Conservation (phyloP, 2,888 invertebrate species). For the Drosophila peninsularis region DNA sequence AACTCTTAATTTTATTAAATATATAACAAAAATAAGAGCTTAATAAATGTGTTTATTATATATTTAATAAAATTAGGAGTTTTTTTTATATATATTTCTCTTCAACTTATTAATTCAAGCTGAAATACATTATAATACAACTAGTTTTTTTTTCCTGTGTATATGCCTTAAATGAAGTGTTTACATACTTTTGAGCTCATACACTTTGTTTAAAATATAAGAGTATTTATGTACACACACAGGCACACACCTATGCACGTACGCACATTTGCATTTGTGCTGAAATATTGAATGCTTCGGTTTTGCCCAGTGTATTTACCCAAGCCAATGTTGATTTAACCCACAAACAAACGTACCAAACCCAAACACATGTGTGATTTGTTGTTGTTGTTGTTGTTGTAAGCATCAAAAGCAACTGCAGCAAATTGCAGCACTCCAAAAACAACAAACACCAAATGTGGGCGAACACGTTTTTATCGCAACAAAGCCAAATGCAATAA, state of each 20-base stretch:
- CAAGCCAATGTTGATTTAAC: conserved; percentile 67
- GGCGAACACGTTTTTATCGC: conserved; percentile 82
- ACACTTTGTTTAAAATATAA: neutral
- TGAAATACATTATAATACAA: neutral
- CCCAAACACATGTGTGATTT: conserved; percentile 68
- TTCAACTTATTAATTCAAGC: conserved; percentile 1
- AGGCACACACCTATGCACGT: neutral
- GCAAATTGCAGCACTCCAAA: conserved; percentile 61
- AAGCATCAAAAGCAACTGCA: conserved; percentile 48
- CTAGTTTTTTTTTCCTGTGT: neutral
- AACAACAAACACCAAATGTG: conserved; percentile 65
- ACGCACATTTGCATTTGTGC: conserved; percentile 15
- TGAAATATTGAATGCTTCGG: conserved; percentile 22
- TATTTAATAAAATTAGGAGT: neutral
- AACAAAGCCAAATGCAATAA: conserved; percentile 74
- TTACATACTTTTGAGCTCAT: neutral
- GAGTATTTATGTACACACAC: neutral
- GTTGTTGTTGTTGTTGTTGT: conserved; percentile 22
- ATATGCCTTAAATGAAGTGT: neutral
- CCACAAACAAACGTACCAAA: conserved; percentile 64
- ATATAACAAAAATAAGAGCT: no score
- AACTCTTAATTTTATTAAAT: no score
- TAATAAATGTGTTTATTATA: no score
- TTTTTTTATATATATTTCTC: neutral
- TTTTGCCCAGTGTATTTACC: conserved; percentile 58